Conservation (phyloP, 2,888 invertebrate species). For the Ichneumon xanthorius region DNA sequence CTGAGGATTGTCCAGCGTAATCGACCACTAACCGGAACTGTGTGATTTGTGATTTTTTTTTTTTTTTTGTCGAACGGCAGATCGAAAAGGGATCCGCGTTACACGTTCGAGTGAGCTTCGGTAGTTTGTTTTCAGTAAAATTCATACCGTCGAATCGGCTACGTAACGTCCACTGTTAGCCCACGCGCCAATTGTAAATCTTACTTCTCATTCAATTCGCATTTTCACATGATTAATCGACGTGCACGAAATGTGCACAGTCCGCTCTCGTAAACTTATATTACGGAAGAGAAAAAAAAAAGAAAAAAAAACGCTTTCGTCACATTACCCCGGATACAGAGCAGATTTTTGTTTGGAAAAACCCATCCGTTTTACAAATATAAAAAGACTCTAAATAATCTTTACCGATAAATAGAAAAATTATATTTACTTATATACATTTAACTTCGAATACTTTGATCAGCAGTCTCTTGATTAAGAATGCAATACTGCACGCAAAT, state of each 20-base stretch:
- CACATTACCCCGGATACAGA: slow-evolving; percentile 26
- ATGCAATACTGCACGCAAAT: slow-evolving; percentile 77
- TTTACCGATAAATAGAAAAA: slow-evolving; percentile 78
- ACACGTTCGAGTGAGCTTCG: slow-evolving; percentile 24
- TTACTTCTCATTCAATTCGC: slow-evolving; percentile 50
- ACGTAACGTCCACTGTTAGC: slow-evolving; percentile 54
- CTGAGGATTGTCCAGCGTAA: slow-evolving; percentile 44
- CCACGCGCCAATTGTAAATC: slow-evolving; percentile 46
- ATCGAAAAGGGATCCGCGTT: slow-evolving; percentile 29
- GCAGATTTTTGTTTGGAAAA: slow-evolving; percentile 35
- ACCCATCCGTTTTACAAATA: slow-evolving; percentile 38
- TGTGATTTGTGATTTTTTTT: background rate
- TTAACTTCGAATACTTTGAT: slow-evolving; percentile 79
- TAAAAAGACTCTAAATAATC: slow-evolving; percentile 74
- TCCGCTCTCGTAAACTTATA: slow-evolving; percentile 4
- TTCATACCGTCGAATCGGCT: slow-evolving; percentile 24
- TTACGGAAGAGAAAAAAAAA: slow-evolving; percentile 22
- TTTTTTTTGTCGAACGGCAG: slow-evolving; percentile 22
- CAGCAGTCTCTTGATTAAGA: slow-evolving; percentile 79
- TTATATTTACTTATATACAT: slow-evolving; percentile 82
- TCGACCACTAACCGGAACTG: slow-evolving; percentile 39
- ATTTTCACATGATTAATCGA: slow-evolving; percentile 41
- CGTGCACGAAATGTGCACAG: slow-evolving; percentile 33
- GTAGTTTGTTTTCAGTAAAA: slow-evolving; percentile 37
- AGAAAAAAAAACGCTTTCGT: slow-evolving; percentile 24